These are phyloP conservation scores for Loripinus fragilis DNA, from an alignment of 2,888 invertebrate genomes.

Conservation along the genomic window DNA sequence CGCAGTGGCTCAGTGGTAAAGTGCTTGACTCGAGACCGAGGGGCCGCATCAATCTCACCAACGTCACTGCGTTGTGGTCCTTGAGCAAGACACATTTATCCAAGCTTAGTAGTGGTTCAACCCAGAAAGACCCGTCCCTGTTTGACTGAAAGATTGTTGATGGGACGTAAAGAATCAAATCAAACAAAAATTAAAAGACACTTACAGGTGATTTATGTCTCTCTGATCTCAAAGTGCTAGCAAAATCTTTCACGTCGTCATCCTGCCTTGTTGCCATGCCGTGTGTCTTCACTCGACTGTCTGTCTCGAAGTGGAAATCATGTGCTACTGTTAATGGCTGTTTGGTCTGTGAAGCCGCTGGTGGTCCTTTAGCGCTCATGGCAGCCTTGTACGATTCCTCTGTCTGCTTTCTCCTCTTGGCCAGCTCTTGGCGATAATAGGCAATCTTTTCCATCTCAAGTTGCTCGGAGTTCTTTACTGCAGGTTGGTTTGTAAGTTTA, in stretches of 20 bases:
- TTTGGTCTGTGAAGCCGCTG: conserved; percentile 48
- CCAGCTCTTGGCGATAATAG: conserved; percentile 69
- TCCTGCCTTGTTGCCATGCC: conserved; percentile 49
- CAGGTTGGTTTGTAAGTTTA: conserved; percentile 38
- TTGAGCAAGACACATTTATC: no score
- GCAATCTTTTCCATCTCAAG: conserved; percentile 77
- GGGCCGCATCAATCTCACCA: no score
- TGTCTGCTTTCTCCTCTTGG: conserved; percentile 69
- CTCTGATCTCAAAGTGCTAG: conserved; percentile 62
- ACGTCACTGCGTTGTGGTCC: no score
- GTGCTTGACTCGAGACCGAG: no score
- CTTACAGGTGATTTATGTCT: conserved; percentile 48
- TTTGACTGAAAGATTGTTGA: no score
- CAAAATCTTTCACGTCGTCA: conserved; percentile 66
- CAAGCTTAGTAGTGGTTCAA: no score
- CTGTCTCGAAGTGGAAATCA: conserved; percentile 78
- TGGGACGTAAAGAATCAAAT: no score
- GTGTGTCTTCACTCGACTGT: conserved; percentile 73
- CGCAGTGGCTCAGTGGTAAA: no score
- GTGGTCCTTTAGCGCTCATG: conserved; percentile 53
- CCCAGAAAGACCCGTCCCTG: no score
- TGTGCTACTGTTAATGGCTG: conserved; percentile 71
- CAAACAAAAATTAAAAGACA: no score
- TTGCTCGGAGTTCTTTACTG: conserved; percentile 75
- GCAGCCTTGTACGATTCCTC: conserved; percentile 72